Evolutionary conservation across 1,140 invertebrate genomes (phyloP).

Genomic region (Orius insidiosus): DNA sequence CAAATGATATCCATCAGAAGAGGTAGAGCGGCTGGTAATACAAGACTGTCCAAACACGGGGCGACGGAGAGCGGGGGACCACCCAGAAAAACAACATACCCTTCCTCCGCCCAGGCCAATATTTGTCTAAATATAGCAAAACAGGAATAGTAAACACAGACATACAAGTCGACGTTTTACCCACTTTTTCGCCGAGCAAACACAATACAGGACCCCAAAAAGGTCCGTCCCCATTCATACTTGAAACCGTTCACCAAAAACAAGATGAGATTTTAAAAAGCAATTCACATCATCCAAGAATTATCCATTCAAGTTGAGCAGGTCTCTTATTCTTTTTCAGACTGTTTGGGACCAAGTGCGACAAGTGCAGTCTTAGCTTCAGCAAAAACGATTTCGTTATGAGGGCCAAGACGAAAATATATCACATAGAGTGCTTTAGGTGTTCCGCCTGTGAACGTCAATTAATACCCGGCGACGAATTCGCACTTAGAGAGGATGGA

Average conservation of each 20-base stretch:
- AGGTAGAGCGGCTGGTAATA: constrained; percentile 2
- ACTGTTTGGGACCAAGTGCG: constrained; percentile 87
- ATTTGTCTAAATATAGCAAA: constrained; percentile 14
- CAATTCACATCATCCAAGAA: no score
- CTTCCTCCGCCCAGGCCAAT: constrained; percentile 3
- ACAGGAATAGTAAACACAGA: constrained; percentile 8
- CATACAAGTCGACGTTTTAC: no score
- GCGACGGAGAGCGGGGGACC: not conserved
- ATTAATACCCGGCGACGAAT: constrained; percentile 89
- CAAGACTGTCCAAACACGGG: constrained; percentile 9
- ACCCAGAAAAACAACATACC: constrained; percentile 2
- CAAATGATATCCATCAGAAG: constrained; percentile 10
- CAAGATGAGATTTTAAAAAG: no score
- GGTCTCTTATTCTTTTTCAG: constrained; percentile 34
- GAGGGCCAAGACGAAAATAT: constrained; percentile 90
- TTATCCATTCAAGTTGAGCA: not conserved
- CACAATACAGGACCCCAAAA: no score
- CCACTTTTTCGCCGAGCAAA: no score
- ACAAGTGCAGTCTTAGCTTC: constrained; percentile 83
- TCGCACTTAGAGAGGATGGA: constrained; percentile 87
- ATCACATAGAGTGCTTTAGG: constrained; percentile 95
- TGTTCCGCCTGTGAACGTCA: constrained; percentile 85
- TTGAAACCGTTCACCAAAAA: no score
- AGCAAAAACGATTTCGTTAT: constrained; percentile 96
- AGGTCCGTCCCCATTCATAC: no score